Evolutionary conservation across 2,888 invertebrate genomes (phyloP).

Genomic region (Heliconius ethilla): DNA sequence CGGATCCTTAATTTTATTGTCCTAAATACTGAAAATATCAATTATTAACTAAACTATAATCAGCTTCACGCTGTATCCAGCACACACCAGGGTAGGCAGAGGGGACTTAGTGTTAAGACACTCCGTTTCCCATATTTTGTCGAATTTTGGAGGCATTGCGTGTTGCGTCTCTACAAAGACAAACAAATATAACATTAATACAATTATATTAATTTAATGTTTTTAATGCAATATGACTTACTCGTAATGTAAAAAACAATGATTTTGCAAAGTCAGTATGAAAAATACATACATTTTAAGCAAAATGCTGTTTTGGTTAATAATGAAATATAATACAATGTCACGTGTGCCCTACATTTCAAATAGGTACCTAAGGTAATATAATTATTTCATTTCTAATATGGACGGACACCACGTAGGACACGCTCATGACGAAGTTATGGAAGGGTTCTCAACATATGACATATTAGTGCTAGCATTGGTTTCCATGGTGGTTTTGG

Average conservation of each 20-base stretch:
- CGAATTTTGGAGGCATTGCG: too few species aligned
- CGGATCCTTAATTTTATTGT: background rate
- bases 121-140: too few species aligned
- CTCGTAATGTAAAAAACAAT: background rate
- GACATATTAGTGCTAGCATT: constrained; percentile 55
- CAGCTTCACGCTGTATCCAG: too few species aligned
- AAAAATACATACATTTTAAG: background rate
- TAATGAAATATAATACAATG: constrained; percentile 21
- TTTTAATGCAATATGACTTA: too few species aligned
- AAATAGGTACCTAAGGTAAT: background rate
- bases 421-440: constrained; percentile 60
- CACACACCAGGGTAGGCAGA: too few species aligned
- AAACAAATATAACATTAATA: too few species aligned
- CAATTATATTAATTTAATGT: too few species aligned
- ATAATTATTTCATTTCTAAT: constrained; percentile 29
- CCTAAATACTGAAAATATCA: background rate
- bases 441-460: constrained; percentile 52
- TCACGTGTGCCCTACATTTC: constrained; percentile 12
- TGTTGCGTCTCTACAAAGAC: too few species aligned
- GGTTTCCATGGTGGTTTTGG: constrained; percentile 50
- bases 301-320: background rate
- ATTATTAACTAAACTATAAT: too few species aligned
- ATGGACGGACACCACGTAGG: constrained; percentile 46
- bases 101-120: too few species aligned
- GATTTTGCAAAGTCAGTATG: background rate